phyloP scores from a whole-genome alignment of 2,113 vertebrate genomes.

The Dasyprocta punctata region DNA sequence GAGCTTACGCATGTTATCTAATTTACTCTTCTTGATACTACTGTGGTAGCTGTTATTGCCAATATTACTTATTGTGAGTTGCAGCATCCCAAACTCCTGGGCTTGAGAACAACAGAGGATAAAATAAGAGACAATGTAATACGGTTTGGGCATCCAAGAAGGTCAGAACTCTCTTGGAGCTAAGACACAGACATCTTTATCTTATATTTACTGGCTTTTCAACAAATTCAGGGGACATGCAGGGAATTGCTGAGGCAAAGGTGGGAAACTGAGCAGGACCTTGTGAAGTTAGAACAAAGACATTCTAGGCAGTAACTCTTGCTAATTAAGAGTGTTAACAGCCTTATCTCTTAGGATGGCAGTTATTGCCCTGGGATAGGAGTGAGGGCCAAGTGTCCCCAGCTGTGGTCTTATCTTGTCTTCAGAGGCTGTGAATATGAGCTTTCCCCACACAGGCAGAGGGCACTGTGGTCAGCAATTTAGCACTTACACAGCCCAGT shows the following conservation, averaged over 20 bases:
- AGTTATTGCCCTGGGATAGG: neutral
- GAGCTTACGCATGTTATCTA: neutral
- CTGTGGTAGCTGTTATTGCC: neutral
- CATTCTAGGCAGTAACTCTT: neutral
- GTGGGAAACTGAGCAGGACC: neutral
- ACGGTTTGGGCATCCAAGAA: neutral
- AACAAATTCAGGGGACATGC: neutral
- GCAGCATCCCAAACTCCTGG: neutral
- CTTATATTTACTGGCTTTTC: neutral
- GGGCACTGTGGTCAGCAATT: neutral
- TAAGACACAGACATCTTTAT: too few relatives aligned
- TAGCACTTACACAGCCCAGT: neutral
- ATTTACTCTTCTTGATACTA: neutral
- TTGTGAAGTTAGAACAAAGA: neutral
- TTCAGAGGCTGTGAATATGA: neutral
- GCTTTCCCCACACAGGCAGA: neutral
- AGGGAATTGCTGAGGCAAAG: neutral
- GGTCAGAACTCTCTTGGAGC: neutral
- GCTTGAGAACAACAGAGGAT: neutral
- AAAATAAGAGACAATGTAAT: neutral
- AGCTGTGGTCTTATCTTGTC: neutral
- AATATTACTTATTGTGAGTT: neutral
- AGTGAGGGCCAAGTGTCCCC: neutral
- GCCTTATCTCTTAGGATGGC: neutral
- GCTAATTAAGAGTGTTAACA: neutral